These are phyloP conservation scores for Drosophila pectinifera DNA, from an alignment of 1,140 invertebrate species.

Conservation along the genomic window DNA sequence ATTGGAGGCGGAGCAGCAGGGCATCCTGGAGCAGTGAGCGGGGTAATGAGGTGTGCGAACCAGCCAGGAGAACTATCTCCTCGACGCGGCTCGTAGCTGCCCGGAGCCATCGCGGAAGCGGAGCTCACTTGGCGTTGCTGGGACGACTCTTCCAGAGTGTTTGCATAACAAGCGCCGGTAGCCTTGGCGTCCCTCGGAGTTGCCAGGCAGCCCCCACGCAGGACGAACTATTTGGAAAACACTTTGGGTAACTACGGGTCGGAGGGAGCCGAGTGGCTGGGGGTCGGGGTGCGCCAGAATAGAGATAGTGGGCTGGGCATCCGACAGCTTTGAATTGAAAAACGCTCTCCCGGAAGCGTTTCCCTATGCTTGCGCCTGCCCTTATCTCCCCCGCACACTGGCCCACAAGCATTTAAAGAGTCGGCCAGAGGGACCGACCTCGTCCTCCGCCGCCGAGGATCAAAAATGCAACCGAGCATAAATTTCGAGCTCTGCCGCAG, in stretches of 20 bases:
- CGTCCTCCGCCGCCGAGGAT: conserved; percentile 24
- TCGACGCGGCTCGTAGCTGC: background rate
- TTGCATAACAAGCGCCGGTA: conserved; percentile 62
- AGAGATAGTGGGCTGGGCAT: conserved; percentile 1
- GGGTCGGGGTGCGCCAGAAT: background rate
- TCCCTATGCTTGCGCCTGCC: conserved; percentile 18
- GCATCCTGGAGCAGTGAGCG: conserved; percentile 47
- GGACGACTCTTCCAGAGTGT: conserved; percentile 28
- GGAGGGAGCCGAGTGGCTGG: background rate
- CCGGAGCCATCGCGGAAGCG: background rate
- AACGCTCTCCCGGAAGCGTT: conserved; percentile 21
- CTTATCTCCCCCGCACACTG: conserved; percentile 67
- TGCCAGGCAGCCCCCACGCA: conserved; percentile 33
- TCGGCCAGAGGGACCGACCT: background rate
- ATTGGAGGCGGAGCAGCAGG: conserved; percentile 77
- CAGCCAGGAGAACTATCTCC: conserved; percentile 1
- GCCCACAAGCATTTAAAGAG: conserved; percentile 48
- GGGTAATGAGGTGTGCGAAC: conserved; percentile 8
- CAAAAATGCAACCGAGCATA: conserved; percentile 75
- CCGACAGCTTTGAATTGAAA: conserved; percentile 43
- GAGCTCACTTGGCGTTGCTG: conserved; percentile 19
- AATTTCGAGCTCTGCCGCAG: conserved; percentile 55
- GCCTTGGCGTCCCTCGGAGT: conserved; percentile 56
- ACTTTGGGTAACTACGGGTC: conserved; percentile 25
- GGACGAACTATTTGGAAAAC: conserved; percentile 42